Evolutionary conservation across 1,140 invertebrate genomes (phyloP), one percentile per base, ranked within the genome.

Genomic region (Heliothis virescens): DNA sequence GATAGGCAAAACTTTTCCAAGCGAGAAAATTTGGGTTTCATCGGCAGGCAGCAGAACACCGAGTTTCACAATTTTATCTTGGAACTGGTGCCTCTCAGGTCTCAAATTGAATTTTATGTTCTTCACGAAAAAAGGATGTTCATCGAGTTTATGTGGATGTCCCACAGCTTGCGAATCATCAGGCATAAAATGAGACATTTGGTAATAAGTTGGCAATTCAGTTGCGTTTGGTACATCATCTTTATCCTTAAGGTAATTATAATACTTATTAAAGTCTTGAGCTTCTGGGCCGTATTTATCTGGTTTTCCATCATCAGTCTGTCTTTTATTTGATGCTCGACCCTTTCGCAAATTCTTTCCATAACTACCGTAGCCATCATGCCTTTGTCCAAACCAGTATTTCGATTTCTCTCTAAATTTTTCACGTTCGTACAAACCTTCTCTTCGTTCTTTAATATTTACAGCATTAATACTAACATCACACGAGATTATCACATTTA

Each of bases 1-100:
- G 10, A 97, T 96, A 0, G 98, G 97, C 74, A 98, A 86, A 29
- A 98, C 96, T 85, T 96, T 96, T 7, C 95, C 95, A 81, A 98
- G 87, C 5, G 97, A 96, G 85, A 97, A 97, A 48, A 96, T 95
- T 87, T 96, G 95, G 2, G 86, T 90, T 5, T 96, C 95, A 86
- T 97, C 95, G 3, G 94, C 94, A 0, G 97, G 97, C 41, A 97
- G 95, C 11, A 98, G 95, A 3, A 98, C 96, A 5, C 96, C 97
- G 15, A 98, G 87, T 79, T 95, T 95, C 3, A 96, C 91, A 52
- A 95, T 91, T 78, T 95, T 95, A 21, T 91, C 86, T 55, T 90
- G 62, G 60, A 89, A 90, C 72, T 89, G 86, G 82, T 85, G 86
- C 52, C 81, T 83, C 63, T 91, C 87, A 9, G 90, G 87, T 80